Percentiles rank a stretch among this genome's conserved stretches.
Evolutionary conservation across 2,888 invertebrate genomes (phyloP).

Genomic region (Luperina nickerlii): DNA sequence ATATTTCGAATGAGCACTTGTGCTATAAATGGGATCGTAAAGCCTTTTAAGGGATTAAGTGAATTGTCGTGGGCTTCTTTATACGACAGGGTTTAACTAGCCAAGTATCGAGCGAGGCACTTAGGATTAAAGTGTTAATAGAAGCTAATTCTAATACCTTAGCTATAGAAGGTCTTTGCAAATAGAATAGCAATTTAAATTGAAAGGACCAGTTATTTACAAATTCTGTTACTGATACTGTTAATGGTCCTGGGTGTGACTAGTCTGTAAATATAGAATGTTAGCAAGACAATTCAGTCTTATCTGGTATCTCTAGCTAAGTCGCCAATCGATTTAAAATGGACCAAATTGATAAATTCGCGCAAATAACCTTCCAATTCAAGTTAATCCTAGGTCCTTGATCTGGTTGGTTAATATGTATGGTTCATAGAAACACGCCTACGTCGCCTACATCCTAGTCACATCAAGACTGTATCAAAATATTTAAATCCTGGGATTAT

Average conservation of each 20-base stretch:
- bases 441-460: conserved; percentile 12
- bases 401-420: conserved; percentile 23
- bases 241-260: background rate
- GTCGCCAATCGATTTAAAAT: conserved; percentile 28
- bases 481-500: conserved; percentile 29
- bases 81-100: conserved; percentile 40
- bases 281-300: conserved; percentile 10
- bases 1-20: conserved; percentile 50
- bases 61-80: conserved; percentile 58
- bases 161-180: conserved; percentile 3
- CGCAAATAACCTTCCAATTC: conserved; percentile 21
- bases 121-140: conserved; percentile 42
- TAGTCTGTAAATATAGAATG: conserved; percentile 8
- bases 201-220: conserved; percentile 7
- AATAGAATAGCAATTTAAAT: conserved; percentile 16
- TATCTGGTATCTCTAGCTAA: conserved; percentile 21
- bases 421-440: conserved; percentile 33
- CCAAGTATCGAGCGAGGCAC: conserved; percentile 22
- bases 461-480: conserved; percentile 6
- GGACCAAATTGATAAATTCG: conserved; percentile 42
- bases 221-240: background rate
- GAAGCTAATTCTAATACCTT: conserved; percentile 24
- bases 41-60: conserved; percentile 59
- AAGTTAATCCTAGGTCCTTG: conserved; percentile 36
- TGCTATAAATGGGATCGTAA: conserved; percentile 54